These are phyloP conservation scores for Pelagia noctiluca DNA, from an alignment of 30 jellyfish, hydroid and myxozoan genomes.

Conservation along the genomic window DNA sequence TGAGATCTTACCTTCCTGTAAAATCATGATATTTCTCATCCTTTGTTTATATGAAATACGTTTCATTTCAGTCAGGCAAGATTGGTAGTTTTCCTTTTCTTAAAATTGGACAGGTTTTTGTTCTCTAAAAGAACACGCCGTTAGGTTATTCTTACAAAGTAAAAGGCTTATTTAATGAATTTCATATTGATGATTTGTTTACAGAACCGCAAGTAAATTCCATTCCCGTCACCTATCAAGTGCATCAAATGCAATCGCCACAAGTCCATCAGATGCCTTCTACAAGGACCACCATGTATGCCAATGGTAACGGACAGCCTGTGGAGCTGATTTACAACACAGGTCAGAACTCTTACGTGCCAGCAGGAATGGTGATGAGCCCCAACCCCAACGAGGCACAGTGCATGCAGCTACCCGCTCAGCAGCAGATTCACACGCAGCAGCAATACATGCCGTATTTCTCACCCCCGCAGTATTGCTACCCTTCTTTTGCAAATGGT, in stretches of 20 bases:
- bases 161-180: too few relatives aligned
- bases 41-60: too few relatives aligned
- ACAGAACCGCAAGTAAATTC: not conserved
- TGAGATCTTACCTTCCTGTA: too few relatives aligned
- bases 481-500: conserved; percentile 34
- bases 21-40: too few relatives aligned
- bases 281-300: not conserved
- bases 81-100: too few relatives aligned
- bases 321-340: not conserved
- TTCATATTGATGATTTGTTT: too few relatives aligned
- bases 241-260: not conserved
- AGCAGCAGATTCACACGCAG: conserved; percentile 30
- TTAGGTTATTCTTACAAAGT: too few relatives aligned
- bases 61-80: too few relatives aligned
- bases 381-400: conserved; percentile 23
- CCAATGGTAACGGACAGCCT: not conserved
- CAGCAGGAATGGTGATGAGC: conserved; percentile 16
- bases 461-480: conserved; percentile 3
- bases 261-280: too few relatives aligned
- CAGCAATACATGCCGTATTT: conserved; percentile 5
- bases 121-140: too few relatives aligned
- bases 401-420: conserved; percentile 29
- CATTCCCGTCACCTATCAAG: not conserved
- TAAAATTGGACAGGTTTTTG: too few relatives aligned
- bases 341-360: conserved; percentile 44